A percentile compares a stretch with the other conserved stretches of the same genome.
Conservation (phyloP, 1,140 invertebrate species). For the Cydia strobilella region DNA sequence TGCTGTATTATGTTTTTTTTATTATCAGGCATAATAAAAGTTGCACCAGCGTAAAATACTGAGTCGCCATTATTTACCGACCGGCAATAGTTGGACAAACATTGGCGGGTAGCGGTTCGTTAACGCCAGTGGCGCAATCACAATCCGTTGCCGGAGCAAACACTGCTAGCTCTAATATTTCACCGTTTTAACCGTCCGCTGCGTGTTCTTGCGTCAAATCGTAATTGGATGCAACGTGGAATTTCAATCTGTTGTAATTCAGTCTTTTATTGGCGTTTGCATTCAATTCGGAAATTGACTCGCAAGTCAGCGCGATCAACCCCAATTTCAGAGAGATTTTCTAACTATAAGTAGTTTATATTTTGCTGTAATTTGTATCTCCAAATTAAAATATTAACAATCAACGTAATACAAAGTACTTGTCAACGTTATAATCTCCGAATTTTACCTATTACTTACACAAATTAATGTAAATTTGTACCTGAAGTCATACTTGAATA, state of each 20-base stretch:
- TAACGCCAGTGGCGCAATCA: constrained; percentile 8
- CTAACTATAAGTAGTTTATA: too few relatives aligned
- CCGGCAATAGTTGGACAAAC: constrained; percentile 15
- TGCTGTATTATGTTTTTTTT: not conserved
- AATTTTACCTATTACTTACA: too few relatives aligned
- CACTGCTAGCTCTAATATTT: constrained; percentile 9
- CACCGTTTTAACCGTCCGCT: constrained; percentile 11
- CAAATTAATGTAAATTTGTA: too few relatives aligned
- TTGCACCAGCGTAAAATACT: not conserved
- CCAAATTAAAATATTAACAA: too few relatives aligned
- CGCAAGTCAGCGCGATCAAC: too few relatives aligned
- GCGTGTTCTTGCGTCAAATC: constrained; percentile 4
- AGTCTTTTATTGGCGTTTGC: not conserved
- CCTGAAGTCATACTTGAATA: too few relatives aligned
- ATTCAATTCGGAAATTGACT: not conserved
- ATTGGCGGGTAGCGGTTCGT: constrained; percentile 8
- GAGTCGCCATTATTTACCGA: constrained; percentile 10
- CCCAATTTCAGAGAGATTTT: too few relatives aligned
- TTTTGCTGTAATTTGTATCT: too few relatives aligned
- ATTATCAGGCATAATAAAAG: not conserved
- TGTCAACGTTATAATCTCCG: too few relatives aligned
- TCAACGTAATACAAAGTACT: too few relatives aligned
- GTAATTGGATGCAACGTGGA: not conserved
- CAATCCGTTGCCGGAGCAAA: constrained; percentile 9
- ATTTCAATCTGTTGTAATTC: not conserved